Evolutionary conservation across 2,113 vertebrate genomes (phyloP), one percentile per base, ranked within the genome.

Genomic region (Istiophorus platypterus): DNA sequence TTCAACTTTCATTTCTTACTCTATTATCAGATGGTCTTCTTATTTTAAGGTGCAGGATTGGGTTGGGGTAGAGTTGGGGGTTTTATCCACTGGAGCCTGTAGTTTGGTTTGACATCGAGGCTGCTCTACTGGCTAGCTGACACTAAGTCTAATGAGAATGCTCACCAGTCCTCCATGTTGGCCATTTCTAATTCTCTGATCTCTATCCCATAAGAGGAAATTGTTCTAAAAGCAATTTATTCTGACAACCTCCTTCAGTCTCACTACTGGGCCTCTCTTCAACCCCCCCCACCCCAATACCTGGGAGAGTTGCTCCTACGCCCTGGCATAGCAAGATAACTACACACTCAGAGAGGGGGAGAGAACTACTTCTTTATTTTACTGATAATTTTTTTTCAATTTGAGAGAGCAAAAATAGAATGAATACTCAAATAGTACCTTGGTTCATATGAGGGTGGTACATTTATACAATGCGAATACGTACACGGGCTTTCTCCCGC

Each of bases 321-420:
- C 90, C 90, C 87, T 92, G 95, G 90, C 88, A 90, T 84, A 85
- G 92, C 94, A 94, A 96, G 94, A 96, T 96, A 97, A 96, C 93
- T 91, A 93, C 88, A 94, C 80, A 63, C 80, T 84, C 76, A 6
- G 90, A 94, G 80, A 82, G 62, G 39, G 59, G 54, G 78, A 76
- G 69, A 76, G 56, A 91, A 87, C 80, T 90, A 89, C 81, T 74
- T 77, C 85, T 89, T 87, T 88, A 67, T 95, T 95, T 91, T 93
- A 87, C 88, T 84, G 95, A 96, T 96, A 96, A 95, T 94, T 96
- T 97, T 94, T 96, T 97, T 97, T 97, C 95, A 96, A 95, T 97
- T 97, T 96, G 88, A 83, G 90, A 92, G 92, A 93, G 91, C 95
- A 96, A 95, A 93, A 94, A 96, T 91, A 92, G 93, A 95, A 93